A percentile compares a stretch with the other conserved stretches of the same genome.
These are phyloP conservation scores for Rhynchonycteris naso DNA, from an alignment of 2,797 vertebrate genomes.

Conservation along the genomic window DNA sequence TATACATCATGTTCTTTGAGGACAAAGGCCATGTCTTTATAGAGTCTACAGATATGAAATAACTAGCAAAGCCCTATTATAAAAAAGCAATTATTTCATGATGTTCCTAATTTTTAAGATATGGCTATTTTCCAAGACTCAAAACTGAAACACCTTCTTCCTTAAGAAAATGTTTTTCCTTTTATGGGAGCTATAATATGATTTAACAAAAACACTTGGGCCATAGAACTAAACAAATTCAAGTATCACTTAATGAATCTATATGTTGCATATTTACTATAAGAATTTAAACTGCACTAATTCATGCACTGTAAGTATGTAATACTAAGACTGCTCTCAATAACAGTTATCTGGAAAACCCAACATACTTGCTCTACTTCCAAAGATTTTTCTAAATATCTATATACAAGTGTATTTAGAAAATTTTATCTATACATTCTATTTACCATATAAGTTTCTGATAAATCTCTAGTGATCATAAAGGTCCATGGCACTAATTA, in stretches of 20 bases:
- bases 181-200: slow-evolving; percentile 32
- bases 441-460: slow-evolving; percentile 6
- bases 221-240: slow-evolving; percentile 43
- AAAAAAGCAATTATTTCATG: slow-evolving; percentile 35
- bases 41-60: not conserved
- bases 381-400: not conserved
- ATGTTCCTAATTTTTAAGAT: slow-evolving; percentile 6
- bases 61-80: slow-evolving; percentile 18
- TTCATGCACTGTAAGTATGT: not conserved
- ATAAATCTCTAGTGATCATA: not conserved
- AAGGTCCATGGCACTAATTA: not conserved
- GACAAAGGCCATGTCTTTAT: not conserved
- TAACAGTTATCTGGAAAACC: not conserved
- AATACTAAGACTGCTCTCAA: not conserved
- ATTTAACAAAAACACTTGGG: slow-evolving; percentile 38
- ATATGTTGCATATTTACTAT: not conserved
- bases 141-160: slow-evolving; percentile 34
- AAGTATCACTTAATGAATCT: not conserved
- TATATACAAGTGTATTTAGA: not conserved
- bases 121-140: slow-evolving; percentile 42
- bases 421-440: not conserved
- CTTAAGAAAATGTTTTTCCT: not conserved
- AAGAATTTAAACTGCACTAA: slow-evolving; percentile 45
- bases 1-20: slow-evolving; percentile 15
- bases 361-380: not conserved